phyloP scores from a whole-genome alignment of 2,113 vertebrate genomes.

The Phoxinus phoxinus region DNA sequence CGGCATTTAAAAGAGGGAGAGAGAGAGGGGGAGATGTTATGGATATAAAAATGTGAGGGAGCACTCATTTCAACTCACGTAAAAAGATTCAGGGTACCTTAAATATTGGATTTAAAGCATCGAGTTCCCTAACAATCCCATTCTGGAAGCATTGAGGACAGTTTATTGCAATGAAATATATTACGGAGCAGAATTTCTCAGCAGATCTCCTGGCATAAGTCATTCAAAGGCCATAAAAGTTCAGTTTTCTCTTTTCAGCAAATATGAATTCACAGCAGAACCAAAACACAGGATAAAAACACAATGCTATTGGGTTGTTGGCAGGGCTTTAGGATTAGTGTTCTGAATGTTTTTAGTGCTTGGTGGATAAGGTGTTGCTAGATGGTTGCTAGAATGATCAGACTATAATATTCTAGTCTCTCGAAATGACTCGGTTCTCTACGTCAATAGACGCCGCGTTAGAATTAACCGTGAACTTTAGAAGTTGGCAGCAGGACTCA shows the following conservation, averaged over 20 bases:
- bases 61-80: constrained; percentile 22
- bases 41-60: constrained; percentile 12
- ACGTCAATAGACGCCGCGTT: background rate
- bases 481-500: too few relatives aligned
- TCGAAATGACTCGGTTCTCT: background rate
- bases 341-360: background rate
- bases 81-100: constrained; percentile 35
- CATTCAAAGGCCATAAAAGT: constrained; percentile 4
- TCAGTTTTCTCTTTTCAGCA: background rate
- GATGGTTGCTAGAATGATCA: background rate
- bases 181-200: background rate
- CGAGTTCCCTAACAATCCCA: constrained; percentile 22
- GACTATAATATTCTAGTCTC: background rate
- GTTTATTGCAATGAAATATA: constrained; percentile 29
- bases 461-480: too few relatives aligned
- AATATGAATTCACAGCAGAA: constrained; percentile 9
- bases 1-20: constrained; percentile 37
- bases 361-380: background rate
- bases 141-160: constrained; percentile 21
- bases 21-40: constrained; percentile 11
- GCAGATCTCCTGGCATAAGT: background rate
- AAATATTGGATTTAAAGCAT: constrained; percentile 35
- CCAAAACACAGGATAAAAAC: constrained; percentile 2
- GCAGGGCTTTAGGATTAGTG: background rate
- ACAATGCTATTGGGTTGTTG: background rate